Percentiles rank a stretch among this genome's conserved stretches.
Evolutionary conservation across 2,888 invertebrate genomes (phyloP).

Genomic region (Oligia fasciuncula): DNA sequence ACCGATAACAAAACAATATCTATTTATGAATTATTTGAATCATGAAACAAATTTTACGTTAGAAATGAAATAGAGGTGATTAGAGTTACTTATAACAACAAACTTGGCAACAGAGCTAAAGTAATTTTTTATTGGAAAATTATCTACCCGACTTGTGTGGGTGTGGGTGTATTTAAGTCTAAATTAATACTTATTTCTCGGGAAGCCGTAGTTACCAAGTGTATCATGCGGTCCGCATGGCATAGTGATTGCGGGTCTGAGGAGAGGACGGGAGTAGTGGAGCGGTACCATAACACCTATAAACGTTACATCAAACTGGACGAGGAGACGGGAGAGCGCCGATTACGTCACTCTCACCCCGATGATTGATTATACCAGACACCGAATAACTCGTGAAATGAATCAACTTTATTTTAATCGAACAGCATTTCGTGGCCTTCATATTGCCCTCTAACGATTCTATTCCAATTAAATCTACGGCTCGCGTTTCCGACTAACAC

Average conservation of each 20-base stretch:
- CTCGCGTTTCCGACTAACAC: constrained; percentile 32
- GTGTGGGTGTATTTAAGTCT: neutral
- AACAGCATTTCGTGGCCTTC: constrained; percentile 52
- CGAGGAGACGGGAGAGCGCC: constrained; percentile 50
- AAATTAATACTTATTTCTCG: neutral
- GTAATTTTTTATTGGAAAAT: neutral
- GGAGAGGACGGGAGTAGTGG: neutral
- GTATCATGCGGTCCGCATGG: constrained; percentile 28
- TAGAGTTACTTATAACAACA: neutral
- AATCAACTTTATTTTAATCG: constrained; percentile 63
- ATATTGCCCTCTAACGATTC: constrained; percentile 61
- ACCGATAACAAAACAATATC: constrained; percentile 28
- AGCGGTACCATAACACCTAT: constrained; percentile 5
- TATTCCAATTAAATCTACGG: constrained; percentile 41
- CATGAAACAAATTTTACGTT: constrained; percentile 4
- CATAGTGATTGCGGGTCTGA: neutral
- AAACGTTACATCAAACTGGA: constrained; percentile 14
- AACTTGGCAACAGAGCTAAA: neutral
- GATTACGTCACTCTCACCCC: constrained; percentile 55
- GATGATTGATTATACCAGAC: constrained; percentile 60
- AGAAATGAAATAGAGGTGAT: neutral
- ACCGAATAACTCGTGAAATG: constrained; percentile 48
- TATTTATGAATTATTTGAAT: constrained; percentile 31
- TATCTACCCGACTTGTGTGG: neutral
- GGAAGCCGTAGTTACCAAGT: neutral